Evolutionary conservation across 2,888 invertebrate species (phyloP), one percentile per base, ranked within the genome.

Genomic region (Pocota personata): DNA sequence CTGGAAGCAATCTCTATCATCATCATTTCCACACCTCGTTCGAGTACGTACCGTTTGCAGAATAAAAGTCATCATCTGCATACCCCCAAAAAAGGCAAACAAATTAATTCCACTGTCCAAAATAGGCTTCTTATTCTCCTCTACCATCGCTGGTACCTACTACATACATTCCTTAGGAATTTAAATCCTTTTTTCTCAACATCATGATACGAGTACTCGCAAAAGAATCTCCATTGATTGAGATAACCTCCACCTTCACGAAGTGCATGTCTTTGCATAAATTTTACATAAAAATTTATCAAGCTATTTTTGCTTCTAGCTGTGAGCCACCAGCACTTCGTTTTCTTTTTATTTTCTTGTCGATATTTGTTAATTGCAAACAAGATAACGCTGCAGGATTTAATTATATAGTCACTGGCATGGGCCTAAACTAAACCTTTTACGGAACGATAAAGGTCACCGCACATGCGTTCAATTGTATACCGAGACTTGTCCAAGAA

Each of bases 351-450:
- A 24, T 67, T n/a, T 24, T 46, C 37, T 35, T 66, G 64, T 72
- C 46, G 86, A 86, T 86, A 86, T 82, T 86, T 86, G 86, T 86
- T 86, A 86, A 86, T 86, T 86, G 86, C 86, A 67, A 86, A 86
- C 80, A 82, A 86, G 86, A 86, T 86, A 86, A 82, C 76, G 86
- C 82, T 62, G 71, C 58, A 46, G 86, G 76, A 82, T 86, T 86
- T 86, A 86, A 86, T 82, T 86, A 86, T 86, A 86, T 86, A 40
- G 66, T 64, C 30, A 14, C 12, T 7, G 1, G 48, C 5, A 40
- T 35, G 58, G 35, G 72, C 32, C 35, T 55, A 24, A 58, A 52
- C 57, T 64, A 27, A 64, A 66, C 80, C 72, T 72, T 86, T 82
- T 77, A 72, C 60, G 82, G 82, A 86, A 32, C 76, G 55, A 76